Conservation (phyloP, 2,888 invertebrate genomes). For the Parapristionchus giblindavisi region DNA sequence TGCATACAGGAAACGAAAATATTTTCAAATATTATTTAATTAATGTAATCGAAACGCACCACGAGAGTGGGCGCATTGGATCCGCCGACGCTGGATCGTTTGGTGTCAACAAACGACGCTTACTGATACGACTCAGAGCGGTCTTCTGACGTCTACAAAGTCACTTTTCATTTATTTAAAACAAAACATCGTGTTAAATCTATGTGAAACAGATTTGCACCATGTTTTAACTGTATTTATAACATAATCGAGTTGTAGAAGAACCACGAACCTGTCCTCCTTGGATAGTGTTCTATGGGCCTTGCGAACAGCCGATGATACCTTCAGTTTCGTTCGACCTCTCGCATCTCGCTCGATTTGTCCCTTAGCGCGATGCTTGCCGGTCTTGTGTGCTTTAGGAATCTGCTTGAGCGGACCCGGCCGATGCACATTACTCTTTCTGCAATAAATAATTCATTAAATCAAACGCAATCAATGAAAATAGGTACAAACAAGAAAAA, state of each 20-base stretch:
- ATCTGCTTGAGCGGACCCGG: constrained; percentile 88
- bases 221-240: background rate
- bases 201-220: no score
- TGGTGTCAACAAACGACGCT: constrained; percentile 39
- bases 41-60: constrained; percentile 19
- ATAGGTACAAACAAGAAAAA: background rate
- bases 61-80: constrained; percentile 42
- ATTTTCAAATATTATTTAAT: no score
- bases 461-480: background rate
- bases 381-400: constrained; percentile 91
- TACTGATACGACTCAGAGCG: constrained; percentile 11
- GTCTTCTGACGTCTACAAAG: constrained; percentile 6
- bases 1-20: no score
- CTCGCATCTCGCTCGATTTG: constrained; percentile 71
- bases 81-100: constrained; percentile 42
- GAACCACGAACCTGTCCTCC: constrained; percentile 49
- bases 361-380: constrained; percentile 89
- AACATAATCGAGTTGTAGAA: background rate
- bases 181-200: no score
- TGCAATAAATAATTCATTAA: constrained; percentile 41
- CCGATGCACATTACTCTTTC: constrained; percentile 76
- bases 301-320: constrained; percentile 28
- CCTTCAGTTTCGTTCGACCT: constrained; percentile 48
- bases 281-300: constrained; percentile 50
- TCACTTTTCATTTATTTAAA: background rate